Base-by-base conservation (phyloP, 2,797 vertebrate genomes). In the Columba guinea region DNA sequence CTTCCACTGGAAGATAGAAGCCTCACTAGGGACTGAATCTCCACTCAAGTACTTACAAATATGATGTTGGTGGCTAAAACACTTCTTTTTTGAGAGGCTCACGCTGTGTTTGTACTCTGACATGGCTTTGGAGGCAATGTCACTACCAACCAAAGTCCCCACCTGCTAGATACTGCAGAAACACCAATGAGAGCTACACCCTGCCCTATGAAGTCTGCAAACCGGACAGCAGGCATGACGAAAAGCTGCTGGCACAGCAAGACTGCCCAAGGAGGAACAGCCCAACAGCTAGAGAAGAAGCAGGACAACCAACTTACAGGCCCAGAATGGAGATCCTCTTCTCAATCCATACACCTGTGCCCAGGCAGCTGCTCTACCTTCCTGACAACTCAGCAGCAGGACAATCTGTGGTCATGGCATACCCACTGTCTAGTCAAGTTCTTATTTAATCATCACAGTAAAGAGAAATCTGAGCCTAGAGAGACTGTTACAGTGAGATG, bases 1-100 rank as follows among this genome's bases (percentile, higher is more conserved):
- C 60, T 90, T 92, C 71, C 28, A 37, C 32, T 93, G 75, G 70
- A 94, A 95, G 69, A 90, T 3, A 89, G 49, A 95, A 90, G 18
- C 27, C 13, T 78, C 84, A 44, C 23, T 39, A 63, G 79, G 48
- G 84, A 87, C 53, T 49, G 12, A 81, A 23, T 81, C 27, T 32
- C 56, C 28, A 3, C 49, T 80, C 20, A 68, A 71, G 48, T 60
- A 64, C 46, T 94, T 83, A 87, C 5, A 82, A 27, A 62, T 87
- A 17, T 67, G 53, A 48, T n/a, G 22, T 12, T 81, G 13, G 24
- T 78, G 53, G 51, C 32, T 84, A 52, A 95, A 79, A 67, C 7
- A 59, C 9, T 8, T 1, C 11, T 51, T 28, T 60, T 70, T 51
- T 14, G 5, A 70, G 75, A 68, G 39, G 15, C 15, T 95, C 17